Percentiles rank a stretch among this genome's conserved stretches.
Evolutionary conservation across 2,888 invertebrate species (phyloP).

Genomic region (Drosophila mulleri): DNA sequence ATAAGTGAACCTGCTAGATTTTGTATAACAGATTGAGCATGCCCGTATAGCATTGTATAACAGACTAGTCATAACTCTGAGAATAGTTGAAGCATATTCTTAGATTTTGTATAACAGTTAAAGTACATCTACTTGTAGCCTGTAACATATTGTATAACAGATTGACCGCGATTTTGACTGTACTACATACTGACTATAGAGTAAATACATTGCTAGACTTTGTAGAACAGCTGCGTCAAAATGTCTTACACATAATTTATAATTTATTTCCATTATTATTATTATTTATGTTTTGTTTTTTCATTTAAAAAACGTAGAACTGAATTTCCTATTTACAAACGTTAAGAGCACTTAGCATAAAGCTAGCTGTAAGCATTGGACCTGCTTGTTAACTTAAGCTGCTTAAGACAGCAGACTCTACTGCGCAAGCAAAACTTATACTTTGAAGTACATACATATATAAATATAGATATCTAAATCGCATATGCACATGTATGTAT

Average conservation of each 20-base stretch:
- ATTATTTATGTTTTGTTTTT: background rate
- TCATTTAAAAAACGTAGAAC: background rate
- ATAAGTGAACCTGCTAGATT: too few species aligned
- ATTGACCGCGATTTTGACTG: background rate
- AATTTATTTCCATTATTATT: background rate
- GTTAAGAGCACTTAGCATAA: conserved; percentile 8
- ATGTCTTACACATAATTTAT: background rate
- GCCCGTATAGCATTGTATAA: too few species aligned
- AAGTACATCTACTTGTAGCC: background rate
- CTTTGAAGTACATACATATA: background rate
- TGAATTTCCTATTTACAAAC: background rate
- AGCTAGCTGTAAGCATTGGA: background rate
- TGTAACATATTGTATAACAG: background rate
- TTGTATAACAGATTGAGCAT: background rate
- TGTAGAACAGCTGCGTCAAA: background rate
- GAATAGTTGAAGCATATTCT: too few species aligned
- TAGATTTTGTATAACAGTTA: background rate
- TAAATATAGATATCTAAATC: background rate
- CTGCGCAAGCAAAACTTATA: background rate
- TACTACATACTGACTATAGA: background rate
- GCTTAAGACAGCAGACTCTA: background rate
- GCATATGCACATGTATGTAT: background rate
- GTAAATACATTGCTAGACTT: background rate
- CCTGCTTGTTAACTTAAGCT: background rate
- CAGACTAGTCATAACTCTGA: too few species aligned